A percentile compares a stretch with the other conserved stretches of the same genome.
phyloP scores from a whole-genome alignment of 2,113 vertebrate genomes.

The Perca fluviatilis region DNA sequence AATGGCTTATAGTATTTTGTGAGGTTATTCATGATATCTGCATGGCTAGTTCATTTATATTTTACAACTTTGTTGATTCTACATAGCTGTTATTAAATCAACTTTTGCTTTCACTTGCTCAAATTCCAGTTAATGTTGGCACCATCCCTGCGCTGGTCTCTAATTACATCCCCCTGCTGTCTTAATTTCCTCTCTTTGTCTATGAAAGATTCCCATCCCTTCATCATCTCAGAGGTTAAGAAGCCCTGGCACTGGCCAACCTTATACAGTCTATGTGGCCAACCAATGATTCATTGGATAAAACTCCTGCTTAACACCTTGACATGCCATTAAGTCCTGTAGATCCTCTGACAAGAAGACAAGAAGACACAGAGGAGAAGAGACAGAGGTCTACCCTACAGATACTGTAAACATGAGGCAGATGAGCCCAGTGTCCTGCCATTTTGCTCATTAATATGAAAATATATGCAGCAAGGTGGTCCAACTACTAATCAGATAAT shows the following conservation, averaged over 20 bases:
- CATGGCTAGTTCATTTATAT: not conserved
- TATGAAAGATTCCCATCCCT: not conserved
- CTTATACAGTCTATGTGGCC: too few species aligned
- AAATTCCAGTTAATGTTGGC: not conserved
- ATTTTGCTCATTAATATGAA: conserved; percentile 25
- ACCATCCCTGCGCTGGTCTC: not conserved
- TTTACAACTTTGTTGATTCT: not conserved
- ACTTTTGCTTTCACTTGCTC: conserved; percentile 6
- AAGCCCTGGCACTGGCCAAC: not conserved
- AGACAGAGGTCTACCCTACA: not conserved
- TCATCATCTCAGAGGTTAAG: not conserved
- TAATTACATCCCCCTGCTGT: not conserved
- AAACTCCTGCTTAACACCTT: conserved; percentile 17
- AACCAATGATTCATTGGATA: conserved; percentile 24
- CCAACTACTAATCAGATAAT: conserved; percentile 26
- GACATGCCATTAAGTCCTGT: conserved; percentile 21
- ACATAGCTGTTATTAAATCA: not conserved
- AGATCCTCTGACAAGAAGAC: conserved; percentile 18
- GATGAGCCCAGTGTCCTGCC: not conserved
- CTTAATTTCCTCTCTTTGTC: not conserved
- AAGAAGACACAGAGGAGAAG: not conserved
- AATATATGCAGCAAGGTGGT: conserved; percentile 29
- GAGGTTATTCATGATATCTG: not conserved
- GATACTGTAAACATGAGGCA: not conserved
- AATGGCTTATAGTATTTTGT: not conserved